These are phyloP conservation scores for Siniperca chuatsi DNA, from an alignment of 2,113 vertebrate species.

Conservation along the genomic window DNA sequence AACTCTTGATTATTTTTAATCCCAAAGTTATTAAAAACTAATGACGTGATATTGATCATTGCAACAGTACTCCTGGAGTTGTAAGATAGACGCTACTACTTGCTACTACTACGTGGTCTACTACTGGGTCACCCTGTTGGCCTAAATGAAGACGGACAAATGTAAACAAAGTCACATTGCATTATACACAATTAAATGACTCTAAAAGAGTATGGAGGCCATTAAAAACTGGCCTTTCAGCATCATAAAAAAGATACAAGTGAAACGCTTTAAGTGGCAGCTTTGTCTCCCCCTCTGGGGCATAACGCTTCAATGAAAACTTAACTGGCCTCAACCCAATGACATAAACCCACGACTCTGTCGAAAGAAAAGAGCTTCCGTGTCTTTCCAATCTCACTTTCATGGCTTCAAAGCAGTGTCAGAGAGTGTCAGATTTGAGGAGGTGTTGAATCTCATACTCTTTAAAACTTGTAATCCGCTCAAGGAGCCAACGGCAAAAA, in stretches of 20 bases:
- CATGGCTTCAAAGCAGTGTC: constrained; percentile 79
- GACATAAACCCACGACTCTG: constrained; percentile 80
- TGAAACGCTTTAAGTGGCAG: constrained; percentile 75
- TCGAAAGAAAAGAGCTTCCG: constrained; percentile 71
- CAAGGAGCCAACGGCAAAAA: constrained; percentile 73
- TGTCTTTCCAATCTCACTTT: constrained; percentile 77
- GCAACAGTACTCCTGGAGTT: background rate
- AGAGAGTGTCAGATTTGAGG: constrained; percentile 79
- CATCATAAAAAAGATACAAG: constrained; percentile 71
- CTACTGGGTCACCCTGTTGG: background rate
- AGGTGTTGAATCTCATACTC: constrained; percentile 81
- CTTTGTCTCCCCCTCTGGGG: constrained; percentile 78
- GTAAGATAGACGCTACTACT: background rate
- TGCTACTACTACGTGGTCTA: background rate
- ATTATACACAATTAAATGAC: background rate
- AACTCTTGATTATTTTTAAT: background rate
- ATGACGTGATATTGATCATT: too few relatives aligned
- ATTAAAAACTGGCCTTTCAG: constrained; percentile 52
- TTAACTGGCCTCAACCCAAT: constrained; percentile 78
- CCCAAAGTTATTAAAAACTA: background rate
- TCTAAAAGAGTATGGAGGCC: background rate
- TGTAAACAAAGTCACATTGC: constrained; percentile 11
- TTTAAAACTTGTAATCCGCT: constrained; percentile 88
- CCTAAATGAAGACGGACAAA: background rate
- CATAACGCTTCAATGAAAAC: constrained; percentile 76